Evolutionary conservation across 2,113 vertebrate genomes (phyloP).

Genomic region (Tonatia bakeri): DNA sequence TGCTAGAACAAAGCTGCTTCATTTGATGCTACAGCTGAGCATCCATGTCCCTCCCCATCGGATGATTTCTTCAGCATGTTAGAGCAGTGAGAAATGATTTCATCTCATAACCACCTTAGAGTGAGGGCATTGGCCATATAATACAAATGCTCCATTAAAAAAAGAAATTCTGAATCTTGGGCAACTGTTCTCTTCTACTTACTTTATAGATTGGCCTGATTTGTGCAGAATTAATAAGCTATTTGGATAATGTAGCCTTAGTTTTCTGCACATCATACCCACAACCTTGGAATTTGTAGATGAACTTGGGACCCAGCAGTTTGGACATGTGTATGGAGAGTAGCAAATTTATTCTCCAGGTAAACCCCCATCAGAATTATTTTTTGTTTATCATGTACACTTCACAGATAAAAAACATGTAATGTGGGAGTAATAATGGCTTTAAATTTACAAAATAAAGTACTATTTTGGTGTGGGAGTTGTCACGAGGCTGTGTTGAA

Average conservation of each 20-base stretch:
- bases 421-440: conserved; percentile 82
- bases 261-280: conserved; percentile 76
- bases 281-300: conserved; percentile 74
- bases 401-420: conserved; percentile 76
- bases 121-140: too few species aligned
- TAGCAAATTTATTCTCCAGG: conserved; percentile 73
- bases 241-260: conserved; percentile 77
- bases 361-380: conserved; percentile 80
- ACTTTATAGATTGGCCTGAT: conserved; percentile 67
- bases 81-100: too few species aligned
- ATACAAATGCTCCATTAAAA: conserved; percentile 43
- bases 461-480: conserved; percentile 87
- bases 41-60: too few species aligned
- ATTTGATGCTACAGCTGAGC: too few species aligned
- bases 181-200: too few species aligned
- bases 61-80: too few species aligned
- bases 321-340: conserved; percentile 79
- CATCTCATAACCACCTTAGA: too few species aligned
- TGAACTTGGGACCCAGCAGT: conserved; percentile 80
- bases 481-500: conserved; percentile 86
- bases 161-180: too few species aligned
- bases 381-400: conserved; percentile 81
- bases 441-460: conserved; percentile 85
- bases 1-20: too few species aligned
- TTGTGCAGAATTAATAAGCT: conserved; percentile 81